Evolutionary conservation across 2,113 vertebrate genomes (phyloP), one percentile per base, ranked within the genome.

Genomic region (Myotis lucifugus): DNA sequence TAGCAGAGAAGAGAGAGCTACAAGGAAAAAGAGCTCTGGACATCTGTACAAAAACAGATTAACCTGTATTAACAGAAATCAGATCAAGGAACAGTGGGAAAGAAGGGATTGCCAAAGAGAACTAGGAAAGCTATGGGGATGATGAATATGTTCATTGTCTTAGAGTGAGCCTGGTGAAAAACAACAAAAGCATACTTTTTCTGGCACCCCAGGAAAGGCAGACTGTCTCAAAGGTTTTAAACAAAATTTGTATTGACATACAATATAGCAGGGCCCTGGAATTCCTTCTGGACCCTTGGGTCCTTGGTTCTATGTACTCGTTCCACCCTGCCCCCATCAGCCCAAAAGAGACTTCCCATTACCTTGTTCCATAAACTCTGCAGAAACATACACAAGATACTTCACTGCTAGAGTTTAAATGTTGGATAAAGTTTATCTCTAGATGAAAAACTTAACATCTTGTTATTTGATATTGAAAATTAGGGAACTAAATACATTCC

Each of bases 391-490:
- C 13, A 91, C 12, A 67, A 54, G 89, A 50, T 69, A 85, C 91
- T 59, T 95, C 78, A 46, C 37, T 85, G 23, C 48, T 29, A 61
- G n/a, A 78, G 72, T 84, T 87, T 85, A 94, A 67, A 88, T 52
- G 66, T 46, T 86, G 84, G 69, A 69, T 73, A 70, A 85, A 70
- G 82, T 29, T 81, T 90, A 77, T 84, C 77, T 67, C 67, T 85
- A 77, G 37, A 81, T 66, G 64, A 92, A 95, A 94, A 95, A 82
- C 67, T 42, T 61, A 94, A 70, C 34, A 89, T 54, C 61, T 69
- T 96, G 59, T 61, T 67, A 88, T 94, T 79, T 89, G 34, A 93
- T n/a, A 48, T 5, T 77, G 54, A 95, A 76, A 95, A 79, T 64
- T 74, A 78, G 79, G n/a, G 19, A 74, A 42, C 18, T 89, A 74